A percentile compares a stretch with the other conserved stretches of the same genome.
Evolutionary conservation across 2,797 vertebrate genomes (phyloP).

Genomic region (Kryptolebias ocellatus): DNA sequence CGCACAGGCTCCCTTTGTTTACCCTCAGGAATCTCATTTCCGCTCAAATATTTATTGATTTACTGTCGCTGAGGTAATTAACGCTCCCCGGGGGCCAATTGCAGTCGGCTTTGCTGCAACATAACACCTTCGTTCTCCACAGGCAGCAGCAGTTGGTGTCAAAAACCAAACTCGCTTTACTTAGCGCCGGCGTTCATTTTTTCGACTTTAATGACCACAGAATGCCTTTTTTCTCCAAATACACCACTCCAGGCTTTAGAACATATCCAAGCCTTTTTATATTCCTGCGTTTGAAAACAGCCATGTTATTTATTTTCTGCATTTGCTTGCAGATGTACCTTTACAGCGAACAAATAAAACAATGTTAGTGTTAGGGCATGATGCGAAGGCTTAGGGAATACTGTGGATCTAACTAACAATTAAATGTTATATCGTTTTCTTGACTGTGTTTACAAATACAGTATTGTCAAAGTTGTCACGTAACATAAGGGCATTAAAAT

Average conservation of each 20-base stretch:
- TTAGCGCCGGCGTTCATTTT: background rate
- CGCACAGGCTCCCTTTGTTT: constrained; percentile 34
- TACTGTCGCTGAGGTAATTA: constrained; percentile 63
- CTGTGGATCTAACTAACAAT: too few relatives aligned
- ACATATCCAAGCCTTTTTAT: background rate
- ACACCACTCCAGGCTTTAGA: background rate
- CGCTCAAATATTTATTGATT: constrained; percentile 67
- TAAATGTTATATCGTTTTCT: too few relatives aligned
- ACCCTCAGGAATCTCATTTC: constrained; percentile 52
- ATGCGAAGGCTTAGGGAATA: too few relatives aligned
- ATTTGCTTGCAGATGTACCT: background rate
- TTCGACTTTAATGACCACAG: constrained; percentile 14
- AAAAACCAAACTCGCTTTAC: constrained; percentile 15
- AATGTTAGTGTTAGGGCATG: too few relatives aligned
- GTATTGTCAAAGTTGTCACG: too few relatives aligned
- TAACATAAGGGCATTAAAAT: too few relatives aligned
- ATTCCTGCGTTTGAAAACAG: background rate
- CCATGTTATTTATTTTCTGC: background rate
- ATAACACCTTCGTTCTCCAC: constrained; percentile 38
- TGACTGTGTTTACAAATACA: too few relatives aligned
- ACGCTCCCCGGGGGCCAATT: constrained; percentile 50
- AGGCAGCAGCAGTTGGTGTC: constrained; percentile 24
- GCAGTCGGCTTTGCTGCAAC: constrained; percentile 20
- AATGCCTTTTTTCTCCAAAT: background rate
- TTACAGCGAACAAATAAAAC: too few relatives aligned